phyloP scores from a whole-genome alignment of 1,140 invertebrate genomes.

The Drosophila aff. region DNA sequence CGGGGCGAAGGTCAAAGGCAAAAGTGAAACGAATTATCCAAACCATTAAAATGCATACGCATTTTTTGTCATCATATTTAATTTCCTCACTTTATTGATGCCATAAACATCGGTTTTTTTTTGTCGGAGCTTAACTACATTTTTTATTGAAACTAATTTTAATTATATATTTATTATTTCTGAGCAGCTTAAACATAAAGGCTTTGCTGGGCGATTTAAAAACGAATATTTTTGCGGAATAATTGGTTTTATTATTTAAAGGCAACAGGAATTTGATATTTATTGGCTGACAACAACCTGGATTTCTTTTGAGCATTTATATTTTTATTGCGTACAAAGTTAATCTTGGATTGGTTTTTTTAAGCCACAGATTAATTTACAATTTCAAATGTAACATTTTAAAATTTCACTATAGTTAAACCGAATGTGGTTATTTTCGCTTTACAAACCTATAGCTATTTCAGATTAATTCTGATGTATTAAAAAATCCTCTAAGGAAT shows the following conservation, averaged over 20 bases:
- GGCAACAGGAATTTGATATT: background rate
- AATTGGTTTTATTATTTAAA: slow-evolving; percentile 3
- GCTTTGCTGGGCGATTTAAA: slow-evolving; percentile 7
- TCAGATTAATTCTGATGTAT: background rate
- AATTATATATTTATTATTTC: background rate
- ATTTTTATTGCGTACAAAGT: background rate
- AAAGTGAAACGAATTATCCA: slow-evolving; percentile 27
- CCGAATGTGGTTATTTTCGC: no score
- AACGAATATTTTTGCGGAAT: background rate
- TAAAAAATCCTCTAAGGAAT: background rate
- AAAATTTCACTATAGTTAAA: background rate
- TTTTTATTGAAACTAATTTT: slow-evolving; percentile 13
- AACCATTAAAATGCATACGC: slow-evolving; percentile 22
- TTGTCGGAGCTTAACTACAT: slow-evolving; percentile 8
- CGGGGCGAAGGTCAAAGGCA: slow-evolving; percentile 32
- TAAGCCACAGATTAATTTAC: background rate
- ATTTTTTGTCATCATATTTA: background rate
- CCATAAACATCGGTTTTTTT: slow-evolving; percentile 10
- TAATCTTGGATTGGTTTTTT: background rate
- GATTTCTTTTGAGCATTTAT: background rate
- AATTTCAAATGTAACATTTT: background rate
- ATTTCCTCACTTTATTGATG: slow-evolving; percentile 6
- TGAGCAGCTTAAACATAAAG: background rate
- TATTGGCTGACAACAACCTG: background rate
- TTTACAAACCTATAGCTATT: background rate